Evolutionary conservation across 2,113 vertebrate species (phyloP).

Genomic region (Leptobrachium ailaonicum): DNA sequence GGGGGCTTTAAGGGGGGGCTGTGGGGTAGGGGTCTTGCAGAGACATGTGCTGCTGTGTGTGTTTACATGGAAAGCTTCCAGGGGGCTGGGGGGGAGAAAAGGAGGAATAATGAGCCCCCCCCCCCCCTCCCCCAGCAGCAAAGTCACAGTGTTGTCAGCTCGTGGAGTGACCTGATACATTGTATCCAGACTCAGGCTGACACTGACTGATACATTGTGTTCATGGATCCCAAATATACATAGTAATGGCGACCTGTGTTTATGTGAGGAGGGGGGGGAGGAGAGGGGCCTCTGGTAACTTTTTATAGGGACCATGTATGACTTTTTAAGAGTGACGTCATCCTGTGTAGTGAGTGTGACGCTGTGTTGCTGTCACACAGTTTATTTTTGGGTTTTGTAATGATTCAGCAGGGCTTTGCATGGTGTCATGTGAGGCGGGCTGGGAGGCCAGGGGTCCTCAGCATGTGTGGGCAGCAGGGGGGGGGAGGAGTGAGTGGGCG

Average conservation of each 20-base stretch:
- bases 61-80: neutral
- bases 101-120: neutral
- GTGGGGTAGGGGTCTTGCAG: neutral
- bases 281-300: neutral
- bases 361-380: too few relatives aligned
- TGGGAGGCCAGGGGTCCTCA: too few relatives aligned
- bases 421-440: too few relatives aligned
- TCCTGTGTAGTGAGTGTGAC: too few relatives aligned
- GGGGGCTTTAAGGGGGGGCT: neutral
- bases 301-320: neutral
- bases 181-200: neutral
- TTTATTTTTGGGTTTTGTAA: too few relatives aligned
- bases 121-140: neutral
- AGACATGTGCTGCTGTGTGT: neutral
- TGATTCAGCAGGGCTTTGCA: too few relatives aligned
- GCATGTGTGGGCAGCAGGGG: too few relatives aligned
- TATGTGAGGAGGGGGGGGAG: neutral
- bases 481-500: too few relatives aligned
- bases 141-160: neutral
- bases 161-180: neutral
- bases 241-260: neutral
- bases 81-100: neutral
- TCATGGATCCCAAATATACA: neutral
- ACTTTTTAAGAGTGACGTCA: too few relatives aligned
- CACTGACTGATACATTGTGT: neutral